Evolutionary conservation across 23 tunicate genomes (phyloP), one percentile per base, ranked within the genome.

Genomic region (Ciona savignyi): DNA sequence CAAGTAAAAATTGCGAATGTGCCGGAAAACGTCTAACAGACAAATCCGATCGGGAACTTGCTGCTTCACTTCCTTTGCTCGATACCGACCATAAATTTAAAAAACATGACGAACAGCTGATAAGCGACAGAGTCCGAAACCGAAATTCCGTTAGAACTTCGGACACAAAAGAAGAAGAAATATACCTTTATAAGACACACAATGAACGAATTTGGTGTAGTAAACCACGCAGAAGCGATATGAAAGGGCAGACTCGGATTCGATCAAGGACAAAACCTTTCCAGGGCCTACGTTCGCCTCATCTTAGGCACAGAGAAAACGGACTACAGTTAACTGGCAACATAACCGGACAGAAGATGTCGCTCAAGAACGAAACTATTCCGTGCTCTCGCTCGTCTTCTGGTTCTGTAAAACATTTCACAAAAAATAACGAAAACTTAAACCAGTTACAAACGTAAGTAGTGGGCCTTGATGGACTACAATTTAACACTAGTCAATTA

Each of bases 231-330:
- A 69, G 73, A 35, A 30, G 51, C 32, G 73, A 69, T 35, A 32
- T 69, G 49, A 69, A 69, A 69, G 73, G 73, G 23, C 73, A 69
- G 33, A 69, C 73, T 4, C 21, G 73, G 24, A 35, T 69, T 28
- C 33, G 73, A 2, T 28, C 29, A 1, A 32, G 73, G 33, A 24
- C 49, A 34, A 34, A 35, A 30, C 73, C 73, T 33, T 69, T 69
- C 20, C 2, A 30, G 1, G 29, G 33, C 22, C 49, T 69, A 51
- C 33, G 6, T 23, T 69, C 73, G 1, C 73, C 73, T 42, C 56
- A 42, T 42, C 15, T 42, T 9, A 42, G 15, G 56, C 56, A 9
- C 56, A 9, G 56, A 15, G 56, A 42, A 42, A 42, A 42, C 15
- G 56, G 56, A 6, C 15, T n/a, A n/a, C n/a, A n/a, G n/a, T n/a